Conservation (phyloP, 2,888 invertebrate species). For the Cantharis flavilabris region DNA sequence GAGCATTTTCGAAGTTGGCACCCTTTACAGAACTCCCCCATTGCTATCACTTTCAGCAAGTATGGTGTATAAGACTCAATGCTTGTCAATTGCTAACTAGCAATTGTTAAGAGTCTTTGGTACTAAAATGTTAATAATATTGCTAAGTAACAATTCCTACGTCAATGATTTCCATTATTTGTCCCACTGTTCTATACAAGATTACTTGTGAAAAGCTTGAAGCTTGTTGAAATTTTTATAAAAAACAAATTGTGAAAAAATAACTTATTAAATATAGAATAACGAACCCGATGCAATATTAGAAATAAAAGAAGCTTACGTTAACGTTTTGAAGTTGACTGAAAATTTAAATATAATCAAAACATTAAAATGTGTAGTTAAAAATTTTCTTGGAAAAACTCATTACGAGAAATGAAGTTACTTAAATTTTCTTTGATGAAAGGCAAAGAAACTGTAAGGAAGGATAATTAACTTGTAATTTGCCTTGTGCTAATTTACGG, state of each 20-base stretch:
- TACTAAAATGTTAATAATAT: too few species aligned
- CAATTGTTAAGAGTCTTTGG: too few species aligned
- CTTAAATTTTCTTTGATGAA: background rate
- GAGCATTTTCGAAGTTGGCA: too few species aligned
- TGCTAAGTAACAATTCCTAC: too few species aligned
- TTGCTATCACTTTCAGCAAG: too few species aligned
- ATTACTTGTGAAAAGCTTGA: too few species aligned
- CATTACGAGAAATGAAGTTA: background rate
- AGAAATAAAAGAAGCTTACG: background rate
- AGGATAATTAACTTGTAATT: background rate
- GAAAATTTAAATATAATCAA: background rate
- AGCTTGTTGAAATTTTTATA: too few species aligned
- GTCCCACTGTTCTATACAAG: too few species aligned
- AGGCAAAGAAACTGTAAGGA: background rate
- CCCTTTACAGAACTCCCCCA: too few species aligned
- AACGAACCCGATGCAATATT: background rate
- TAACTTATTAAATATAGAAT: background rate
- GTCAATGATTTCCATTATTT: too few species aligned
- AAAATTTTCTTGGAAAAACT: background rate
- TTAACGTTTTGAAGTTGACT: background rate
- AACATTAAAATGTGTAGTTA: background rate
- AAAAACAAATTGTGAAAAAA: background rate
- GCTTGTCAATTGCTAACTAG: too few species aligned
- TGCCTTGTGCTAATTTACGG: background rate
- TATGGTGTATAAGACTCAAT: too few species aligned